Conservation (phyloP, 2,113 vertebrate species). For the Herpailurus yagouaroundi region DNA sequence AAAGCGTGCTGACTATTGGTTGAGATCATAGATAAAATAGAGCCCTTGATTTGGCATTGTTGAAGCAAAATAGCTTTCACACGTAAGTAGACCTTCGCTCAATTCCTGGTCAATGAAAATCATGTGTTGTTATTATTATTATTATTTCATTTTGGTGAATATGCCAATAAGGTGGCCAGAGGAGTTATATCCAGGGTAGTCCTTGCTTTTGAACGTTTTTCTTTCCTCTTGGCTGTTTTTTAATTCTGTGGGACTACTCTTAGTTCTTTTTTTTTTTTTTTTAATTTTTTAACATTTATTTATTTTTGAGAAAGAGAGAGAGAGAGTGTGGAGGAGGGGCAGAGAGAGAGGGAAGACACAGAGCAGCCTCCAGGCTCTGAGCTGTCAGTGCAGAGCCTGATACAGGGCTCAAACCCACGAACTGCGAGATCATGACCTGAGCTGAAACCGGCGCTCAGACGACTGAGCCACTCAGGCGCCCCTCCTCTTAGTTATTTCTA, state of each 20-base stretch:
- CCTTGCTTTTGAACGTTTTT: neutral
- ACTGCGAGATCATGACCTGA: too few relatives aligned
- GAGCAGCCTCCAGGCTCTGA: too few relatives aligned
- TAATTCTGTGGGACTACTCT: neutral
- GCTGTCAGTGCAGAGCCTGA: too few relatives aligned
- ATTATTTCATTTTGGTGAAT: neutral
- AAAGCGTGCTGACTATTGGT: neutral
- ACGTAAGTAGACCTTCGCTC: neutral
- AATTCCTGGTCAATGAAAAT: neutral
- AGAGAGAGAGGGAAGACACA: too few relatives aligned
- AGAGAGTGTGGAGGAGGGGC: too few relatives aligned
- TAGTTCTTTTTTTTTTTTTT: constrained; percentile 11
- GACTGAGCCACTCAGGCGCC: too few relatives aligned
- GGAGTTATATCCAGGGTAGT: neutral
- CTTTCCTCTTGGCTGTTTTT: neutral
- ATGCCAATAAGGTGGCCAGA: neutral
- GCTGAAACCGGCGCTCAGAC: too few relatives aligned
- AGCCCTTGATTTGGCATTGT: neutral
- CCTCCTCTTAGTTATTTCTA: constrained; percentile 1
- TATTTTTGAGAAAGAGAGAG: too few relatives aligned
- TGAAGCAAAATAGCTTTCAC: neutral
- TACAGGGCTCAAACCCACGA: too few relatives aligned
- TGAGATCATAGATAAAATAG: neutral
- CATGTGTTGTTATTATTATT: neutral
- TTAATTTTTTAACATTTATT: too few relatives aligned